Percentiles rank a stretch among this genome's conserved stretches.
These are phyloP conservation scores for Thomomys bottae DNA, from an alignment of 2,113 vertebrate species.

Conservation along the genomic window DNA sequence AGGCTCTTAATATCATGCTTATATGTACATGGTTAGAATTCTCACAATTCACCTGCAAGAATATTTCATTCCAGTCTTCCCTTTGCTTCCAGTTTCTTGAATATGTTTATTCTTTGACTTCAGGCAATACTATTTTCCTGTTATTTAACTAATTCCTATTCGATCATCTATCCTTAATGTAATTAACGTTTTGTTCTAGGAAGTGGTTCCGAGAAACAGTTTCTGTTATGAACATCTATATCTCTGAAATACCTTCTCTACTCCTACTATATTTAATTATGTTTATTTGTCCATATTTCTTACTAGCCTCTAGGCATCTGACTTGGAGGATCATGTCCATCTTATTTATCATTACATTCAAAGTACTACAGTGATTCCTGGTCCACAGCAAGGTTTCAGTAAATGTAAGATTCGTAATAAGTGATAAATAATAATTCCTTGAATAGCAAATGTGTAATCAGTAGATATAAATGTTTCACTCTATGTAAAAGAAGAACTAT, in stretches of 20 bases:
- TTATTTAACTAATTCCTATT: not conserved
- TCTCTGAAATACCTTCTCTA: not conserved
- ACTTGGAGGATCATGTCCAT: not conserved
- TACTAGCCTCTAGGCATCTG: not conserved
- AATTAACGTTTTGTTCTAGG: constrained; percentile 45
- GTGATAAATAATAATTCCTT: not conserved
- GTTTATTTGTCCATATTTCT: constrained; percentile 15
- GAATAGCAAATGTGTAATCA: not conserved
- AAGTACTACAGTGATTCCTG: not conserved
- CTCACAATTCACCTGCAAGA: not conserved
- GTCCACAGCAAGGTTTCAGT: not conserved
- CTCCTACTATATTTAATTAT: constrained; percentile 12
- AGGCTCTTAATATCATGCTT: not conserved
- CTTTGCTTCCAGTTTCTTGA: not conserved
- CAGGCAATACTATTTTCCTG: not conserved
- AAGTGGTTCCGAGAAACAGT: not conserved
- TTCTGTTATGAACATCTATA: constrained; percentile 7
- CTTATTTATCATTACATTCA: not conserved
- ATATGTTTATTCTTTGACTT: not conserved
- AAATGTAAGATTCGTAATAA: not conserved
- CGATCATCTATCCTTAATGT: not conserved
- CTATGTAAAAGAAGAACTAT: not conserved
- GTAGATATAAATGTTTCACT: not conserved
- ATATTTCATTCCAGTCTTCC: not conserved
- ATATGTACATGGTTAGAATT: not conserved